Base-by-base conservation (phyloP, 2,113 vertebrate genomes). In the Zosterops japonicus region DNA sequence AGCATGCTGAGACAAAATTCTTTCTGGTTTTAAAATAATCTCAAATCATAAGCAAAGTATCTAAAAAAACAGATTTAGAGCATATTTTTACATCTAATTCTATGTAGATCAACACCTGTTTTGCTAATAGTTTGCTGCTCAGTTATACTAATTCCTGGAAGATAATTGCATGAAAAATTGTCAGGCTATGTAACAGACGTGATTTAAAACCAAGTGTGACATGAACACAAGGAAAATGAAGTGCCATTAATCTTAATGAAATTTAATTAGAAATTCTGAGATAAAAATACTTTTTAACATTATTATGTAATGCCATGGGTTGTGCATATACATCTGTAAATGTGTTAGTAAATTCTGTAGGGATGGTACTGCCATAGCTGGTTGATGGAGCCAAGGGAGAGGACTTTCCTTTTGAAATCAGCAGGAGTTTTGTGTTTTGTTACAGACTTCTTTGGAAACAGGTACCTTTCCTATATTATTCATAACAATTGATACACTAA, bases 211-310 rank as follows among this genome's bases (percentile, higher is more conserved):
- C 69, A 86, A 41, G 56, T 50, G 60, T 90, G 93, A 83, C 71
- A 68, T 16, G 76, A 86, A 64, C 53, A 75, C 18, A 15, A 65
- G 36, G 77, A 71, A 89, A 91, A 83, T 61, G 61, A 65, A 49
- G 16, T 84, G 46, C 10, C 64, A 72, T 75, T 95, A 86, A 88
- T 90, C 71, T 75, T 92, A 81, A 93, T 81, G 55, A 90, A 87
- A 91, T 68, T 46, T 15, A 28, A 88, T 96, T 81, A 68, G 68
- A 78, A 95, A 93, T 77, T 70, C 63, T 25, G 47, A 83, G 59
- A 85, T 78, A 90, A 96, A 94, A 96, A 88, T 71, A 78, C 20
- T 21, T 89, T 83, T 95, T 88, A 33, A 70, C 50, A 52, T 77
- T 57, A 71, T 85, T 83, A 52, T 71, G 9, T 27, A 56, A 88